These are phyloP conservation scores for Zoroaster sp. DNA, from an alignment of 53 echinoderm and acorn worm genomes.

Conservation along the genomic window DNA sequence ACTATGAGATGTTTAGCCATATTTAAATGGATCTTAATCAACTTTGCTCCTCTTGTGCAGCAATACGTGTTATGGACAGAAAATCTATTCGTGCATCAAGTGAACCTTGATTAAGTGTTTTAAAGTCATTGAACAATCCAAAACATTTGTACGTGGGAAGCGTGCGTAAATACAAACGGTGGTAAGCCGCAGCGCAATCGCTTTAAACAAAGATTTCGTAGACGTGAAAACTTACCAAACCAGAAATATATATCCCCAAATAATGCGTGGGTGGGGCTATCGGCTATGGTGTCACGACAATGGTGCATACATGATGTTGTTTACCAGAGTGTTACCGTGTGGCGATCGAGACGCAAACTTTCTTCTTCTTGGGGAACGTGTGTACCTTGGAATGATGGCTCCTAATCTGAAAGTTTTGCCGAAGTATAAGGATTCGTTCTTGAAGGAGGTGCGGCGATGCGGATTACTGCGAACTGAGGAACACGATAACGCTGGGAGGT, in stretches of 20 bases:
- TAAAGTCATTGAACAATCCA: conserved; percentile 45
- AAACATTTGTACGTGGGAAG: conserved; percentile 67
- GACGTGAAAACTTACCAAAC: conserved; percentile 43
- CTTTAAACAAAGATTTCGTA: conserved; percentile 63
- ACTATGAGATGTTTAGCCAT: conserved; percentile 66
- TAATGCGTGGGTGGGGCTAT: conserved; percentile 94
- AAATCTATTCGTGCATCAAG: conserved; percentile 73
- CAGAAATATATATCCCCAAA: conserved; percentile 71
- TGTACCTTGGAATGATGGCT: conserved; percentile 68
- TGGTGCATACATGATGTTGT: conserved; percentile 59
- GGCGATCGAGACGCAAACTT: conserved; percentile 37
- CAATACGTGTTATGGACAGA: conserved; percentile 75
- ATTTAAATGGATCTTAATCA: conserved; percentile 76
- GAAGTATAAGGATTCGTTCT: conserved; percentile 75
- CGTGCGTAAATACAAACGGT: conserved; percentile 69
- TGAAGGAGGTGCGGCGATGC: conserved; percentile 80
- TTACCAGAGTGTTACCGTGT: conserved; percentile 29
- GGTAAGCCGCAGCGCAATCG: conserved; percentile 66
- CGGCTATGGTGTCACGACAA: conserved; percentile 75
- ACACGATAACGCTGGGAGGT: conserved; percentile 74
- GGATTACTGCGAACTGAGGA: conserved; percentile 79
- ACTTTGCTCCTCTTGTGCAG: conserved; percentile 65
- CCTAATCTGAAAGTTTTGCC: conserved; percentile 54
- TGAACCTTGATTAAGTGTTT: conserved; percentile 54
- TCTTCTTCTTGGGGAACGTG: conserved; percentile 77